Base-by-base conservation (phyloP, 2,888 invertebrate species). In the Coelogynopora nodosa region DNA sequence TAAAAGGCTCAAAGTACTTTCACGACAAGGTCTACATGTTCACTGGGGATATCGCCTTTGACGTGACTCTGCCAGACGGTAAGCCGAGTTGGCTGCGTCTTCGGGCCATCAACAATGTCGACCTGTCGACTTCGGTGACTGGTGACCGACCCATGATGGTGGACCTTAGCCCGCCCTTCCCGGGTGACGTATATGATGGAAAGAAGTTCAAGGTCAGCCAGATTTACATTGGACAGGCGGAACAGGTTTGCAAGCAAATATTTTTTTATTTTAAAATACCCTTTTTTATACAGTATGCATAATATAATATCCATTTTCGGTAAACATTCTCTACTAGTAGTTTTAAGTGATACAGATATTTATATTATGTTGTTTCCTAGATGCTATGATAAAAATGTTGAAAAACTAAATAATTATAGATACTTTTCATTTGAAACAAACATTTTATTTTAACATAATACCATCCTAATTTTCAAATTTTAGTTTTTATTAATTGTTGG, bases 51-150 rank as follows among this genome's bases (percentile, higher is more conserved):
- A 10, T 74, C 31, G 86, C 30, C 5, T 74, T 23, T 26, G 23
- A 13, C 23, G 74, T 74, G 5, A 5, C 5, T 74, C 87, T 90
- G 18, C 89, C 89, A 0, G 89, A 90, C 82, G 90, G 90, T 0
- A 84, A 89, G 0, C 89, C 90, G n/a, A 89, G 88, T 0, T 90
- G 90, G 90, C 82, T 90, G 29, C 89, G 89, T 84, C 67, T 90
- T 18, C 87, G 90, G 31, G 89, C 88, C 10, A 88, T 88, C 23
- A 90, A 90, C 86, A 87, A 89, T 87, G 90, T 90, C 84, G 89
- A 90, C n/a, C 88, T 90, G 23, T 87, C 88, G 67, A 88, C 88
- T 0, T 88, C 89, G 0, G 89, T 88, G 0, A 86, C 88, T 18
- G 89, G 89, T 13, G 87, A 89, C 26, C 88, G 88, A n/a, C 88